These are phyloP conservation scores for Chelonus formosanus DNA, from an alignment of 2,888 invertebrate genomes.

Conservation along the genomic window DNA sequence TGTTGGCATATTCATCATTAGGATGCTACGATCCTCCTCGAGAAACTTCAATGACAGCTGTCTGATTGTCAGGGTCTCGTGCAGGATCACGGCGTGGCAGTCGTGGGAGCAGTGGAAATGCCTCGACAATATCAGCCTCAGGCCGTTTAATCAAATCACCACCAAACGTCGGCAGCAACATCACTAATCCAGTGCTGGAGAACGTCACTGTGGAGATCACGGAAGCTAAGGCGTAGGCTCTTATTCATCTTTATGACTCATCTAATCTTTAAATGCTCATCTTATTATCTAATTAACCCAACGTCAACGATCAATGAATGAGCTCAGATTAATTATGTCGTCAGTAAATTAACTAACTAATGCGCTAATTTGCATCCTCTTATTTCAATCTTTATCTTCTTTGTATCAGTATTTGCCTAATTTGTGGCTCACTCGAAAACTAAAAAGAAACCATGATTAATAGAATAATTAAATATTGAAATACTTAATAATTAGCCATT, in stretches of 20 bases:
- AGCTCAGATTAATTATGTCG: no score
- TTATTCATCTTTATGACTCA: not conserved
- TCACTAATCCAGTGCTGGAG: slow-evolving; percentile 66
- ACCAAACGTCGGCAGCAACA: slow-evolving; percentile 50
- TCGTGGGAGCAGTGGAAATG: slow-evolving; percentile 77
- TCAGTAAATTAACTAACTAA: not conserved
- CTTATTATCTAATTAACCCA: no score
- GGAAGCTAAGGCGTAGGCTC: slow-evolving; percentile 70
- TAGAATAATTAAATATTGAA: no score
- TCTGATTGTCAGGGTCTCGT: slow-evolving; percentile 65
- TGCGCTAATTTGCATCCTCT: not conserved
- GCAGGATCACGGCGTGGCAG: slow-evolving; percentile 76
- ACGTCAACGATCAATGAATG: no score
- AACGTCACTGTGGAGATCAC: slow-evolving; percentile 82
- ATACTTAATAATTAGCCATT: no score
- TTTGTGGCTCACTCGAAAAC: no score
- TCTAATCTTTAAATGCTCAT: no score
- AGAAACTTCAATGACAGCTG: slow-evolving; percentile 55
- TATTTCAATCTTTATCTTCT: no score
- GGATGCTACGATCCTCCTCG: slow-evolving; percentile 30
- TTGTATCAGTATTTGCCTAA: no score
- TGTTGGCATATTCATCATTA: slow-evolving; percentile 24
- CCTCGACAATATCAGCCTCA: slow-evolving; percentile 73
- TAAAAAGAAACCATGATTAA: no score
- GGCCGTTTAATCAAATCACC: slow-evolving; percentile 60